These are phyloP conservation scores for Eurystomus gularis DNA, from an alignment of 2,113 vertebrate species.

Conservation along the genomic window DNA sequence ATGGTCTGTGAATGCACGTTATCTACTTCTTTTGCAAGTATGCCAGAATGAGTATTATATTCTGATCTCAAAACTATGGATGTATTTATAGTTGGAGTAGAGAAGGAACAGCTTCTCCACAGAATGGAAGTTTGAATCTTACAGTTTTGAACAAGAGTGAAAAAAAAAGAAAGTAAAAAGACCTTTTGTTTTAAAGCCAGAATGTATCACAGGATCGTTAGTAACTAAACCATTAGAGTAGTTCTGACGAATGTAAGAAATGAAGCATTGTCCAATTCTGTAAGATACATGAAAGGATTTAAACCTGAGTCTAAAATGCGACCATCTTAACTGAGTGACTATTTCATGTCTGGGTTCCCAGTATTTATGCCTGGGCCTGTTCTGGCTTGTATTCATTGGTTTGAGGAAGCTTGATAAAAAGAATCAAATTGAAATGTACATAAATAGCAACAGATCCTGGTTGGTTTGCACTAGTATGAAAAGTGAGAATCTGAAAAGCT, in stretches of 20 bases:
- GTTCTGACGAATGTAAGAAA: background rate
- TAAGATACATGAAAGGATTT: background rate
- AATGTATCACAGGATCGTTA: background rate
- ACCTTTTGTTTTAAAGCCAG: background rate
- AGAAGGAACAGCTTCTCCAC: background rate
- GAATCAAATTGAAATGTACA: background rate
- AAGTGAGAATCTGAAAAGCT: background rate
- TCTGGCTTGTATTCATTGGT: background rate
- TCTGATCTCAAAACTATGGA: background rate
- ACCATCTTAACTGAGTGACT: background rate
- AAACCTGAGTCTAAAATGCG: background rate
- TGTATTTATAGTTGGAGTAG: background rate
- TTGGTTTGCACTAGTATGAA: background rate
- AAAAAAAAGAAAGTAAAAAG: background rate
- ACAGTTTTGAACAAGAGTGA: background rate
- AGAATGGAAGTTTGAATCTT: background rate
- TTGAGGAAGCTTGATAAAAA: background rate
- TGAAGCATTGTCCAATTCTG: background rate
- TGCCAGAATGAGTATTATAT: background rate
- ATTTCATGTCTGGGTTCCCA: background rate
- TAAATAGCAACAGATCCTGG: background rate
- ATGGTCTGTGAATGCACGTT: background rate
- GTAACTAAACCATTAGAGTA: background rate
- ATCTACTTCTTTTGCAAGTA: background rate
- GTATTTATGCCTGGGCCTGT: background rate